Percentiles rank a stretch among this genome's conserved stretches.
Conservation (phyloP, 2,797 vertebrate species). For the Enteromius treurensis region DNA sequence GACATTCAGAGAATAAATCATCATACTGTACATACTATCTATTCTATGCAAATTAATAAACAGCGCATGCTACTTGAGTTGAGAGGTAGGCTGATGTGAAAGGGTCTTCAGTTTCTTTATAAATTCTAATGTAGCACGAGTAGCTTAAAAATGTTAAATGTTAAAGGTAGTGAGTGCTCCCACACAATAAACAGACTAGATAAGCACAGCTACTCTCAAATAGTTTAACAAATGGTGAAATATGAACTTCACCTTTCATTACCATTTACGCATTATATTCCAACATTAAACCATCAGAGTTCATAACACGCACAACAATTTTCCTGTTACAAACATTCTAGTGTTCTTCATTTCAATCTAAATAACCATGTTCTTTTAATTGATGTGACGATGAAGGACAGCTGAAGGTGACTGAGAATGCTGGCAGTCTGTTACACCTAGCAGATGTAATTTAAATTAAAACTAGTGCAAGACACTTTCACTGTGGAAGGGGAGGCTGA, state of each 20-base stretch:
- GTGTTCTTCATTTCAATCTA: conserved; percentile 20
- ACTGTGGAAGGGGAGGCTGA: conserved; percentile 46
- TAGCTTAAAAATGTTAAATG: conserved; percentile 17
- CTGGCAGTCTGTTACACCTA: conserved; percentile 28
- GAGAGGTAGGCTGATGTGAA: background rate
- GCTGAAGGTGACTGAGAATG: conserved; percentile 40
- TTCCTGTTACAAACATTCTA: background rate
- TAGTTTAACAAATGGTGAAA: conserved; percentile 13
- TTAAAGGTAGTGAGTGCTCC: background rate
- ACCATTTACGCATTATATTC: background rate
- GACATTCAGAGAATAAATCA: background rate
- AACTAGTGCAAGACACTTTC: conserved; percentile 26
- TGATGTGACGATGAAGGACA: conserved; percentile 38
- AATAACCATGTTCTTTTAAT: conserved; percentile 14
- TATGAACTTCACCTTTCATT: conserved; percentile 24
- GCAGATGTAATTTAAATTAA: conserved; percentile 36
- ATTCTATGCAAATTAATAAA: conserved; percentile 14
- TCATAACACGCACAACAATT: background rate
- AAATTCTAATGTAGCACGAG: conserved; percentile 29
- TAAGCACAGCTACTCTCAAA: conserved; percentile 31
- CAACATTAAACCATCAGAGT: background rate
- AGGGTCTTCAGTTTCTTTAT: background rate
- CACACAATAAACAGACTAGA: conserved; percentile 16
- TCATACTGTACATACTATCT: background rate
- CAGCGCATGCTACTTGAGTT: background rate